These are phyloP conservation scores for Drosophila ezoana DNA, from an alignment of 2,888 invertebrate species.

Conservation along the genomic window DNA sequence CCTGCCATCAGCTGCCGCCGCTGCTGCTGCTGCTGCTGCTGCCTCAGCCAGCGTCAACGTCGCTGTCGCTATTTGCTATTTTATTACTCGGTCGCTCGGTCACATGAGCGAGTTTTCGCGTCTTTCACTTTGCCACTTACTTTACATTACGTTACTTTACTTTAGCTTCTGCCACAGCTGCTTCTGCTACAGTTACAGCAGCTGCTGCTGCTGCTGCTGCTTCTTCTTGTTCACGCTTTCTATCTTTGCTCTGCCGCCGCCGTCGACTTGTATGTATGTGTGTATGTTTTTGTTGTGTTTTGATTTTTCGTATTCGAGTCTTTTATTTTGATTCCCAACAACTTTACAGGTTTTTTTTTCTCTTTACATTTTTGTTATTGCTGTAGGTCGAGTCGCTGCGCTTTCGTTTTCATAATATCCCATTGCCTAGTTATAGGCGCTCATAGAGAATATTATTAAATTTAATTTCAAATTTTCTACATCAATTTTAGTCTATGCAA, in stretches of 20 bases:
- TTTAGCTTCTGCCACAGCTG: constrained; percentile 23
- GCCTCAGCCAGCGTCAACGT: constrained; percentile 8
- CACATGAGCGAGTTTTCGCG: constrained; percentile 69
- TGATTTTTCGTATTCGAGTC: constrained; percentile 54
- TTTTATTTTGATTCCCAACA: constrained; percentile 72
- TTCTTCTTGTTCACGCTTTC: constrained; percentile 37
- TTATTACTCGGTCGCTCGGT: constrained; percentile 80
- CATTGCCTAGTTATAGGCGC: constrained; percentile 50
- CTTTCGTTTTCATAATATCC: constrained; percentile 43
- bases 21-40: constrained; percentile 14
- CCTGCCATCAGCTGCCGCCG: constrained; percentile 6
- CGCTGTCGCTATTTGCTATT: constrained; percentile 62
- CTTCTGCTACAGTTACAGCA: constrained; percentile 11
- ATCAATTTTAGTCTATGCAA: constrained; percentile 7
- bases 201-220: constrained; percentile 24
- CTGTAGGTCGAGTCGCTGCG: constrained; percentile 49
- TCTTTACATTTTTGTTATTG: constrained; percentile 38
- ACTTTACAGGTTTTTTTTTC: constrained; percentile 28
- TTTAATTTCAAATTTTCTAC: constrained; percentile 9
- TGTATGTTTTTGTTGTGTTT: constrained; percentile 39
- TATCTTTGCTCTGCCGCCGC: constrained; percentile 29
- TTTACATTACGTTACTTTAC: constrained; percentile 49
- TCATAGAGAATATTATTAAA: background rate
- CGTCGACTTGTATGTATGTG: constrained; percentile 15
- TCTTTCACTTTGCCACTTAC: constrained; percentile 54